These are phyloP conservation scores for Selenia dentaria DNA, from an alignment of 2,888 invertebrate species.

Conservation along the genomic window DNA sequence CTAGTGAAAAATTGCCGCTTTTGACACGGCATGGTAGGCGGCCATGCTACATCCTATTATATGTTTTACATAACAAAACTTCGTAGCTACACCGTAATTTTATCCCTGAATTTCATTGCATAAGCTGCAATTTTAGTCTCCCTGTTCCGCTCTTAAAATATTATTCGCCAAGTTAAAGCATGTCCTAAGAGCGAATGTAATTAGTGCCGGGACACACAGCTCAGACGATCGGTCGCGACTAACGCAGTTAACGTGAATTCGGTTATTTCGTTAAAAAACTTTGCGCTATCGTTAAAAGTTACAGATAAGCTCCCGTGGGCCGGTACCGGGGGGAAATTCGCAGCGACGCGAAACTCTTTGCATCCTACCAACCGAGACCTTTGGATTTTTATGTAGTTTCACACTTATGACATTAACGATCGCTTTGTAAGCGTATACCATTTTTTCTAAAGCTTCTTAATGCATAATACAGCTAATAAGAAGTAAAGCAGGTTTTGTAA, in stretches of 20 bases:
- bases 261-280: conserved; percentile 83
- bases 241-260: conserved; percentile 69
- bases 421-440: conserved; percentile 7
- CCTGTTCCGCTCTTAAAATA: conserved; percentile 12
- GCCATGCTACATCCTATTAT: conserved; percentile 9
- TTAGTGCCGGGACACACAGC: conserved; percentile 28
- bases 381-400: conserved; percentile 2
- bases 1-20: conserved; percentile 52
- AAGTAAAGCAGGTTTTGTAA: conserved; percentile 3
- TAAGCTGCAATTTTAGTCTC: conserved; percentile 10
- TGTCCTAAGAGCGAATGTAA: conserved; percentile 30
- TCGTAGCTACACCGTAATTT: conserved; percentile 4
- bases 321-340: conserved; percentile 39
- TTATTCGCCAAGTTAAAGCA: conserved; percentile 20
- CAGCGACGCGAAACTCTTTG: conserved; percentile 16
- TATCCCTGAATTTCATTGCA: conserved; percentile 4
- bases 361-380: neutral
- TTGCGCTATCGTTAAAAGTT: conserved; percentile 80
- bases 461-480: conserved; percentile 12
- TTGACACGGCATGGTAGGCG: conserved; percentile 37
- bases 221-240: conserved; percentile 33
- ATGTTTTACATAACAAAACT: conserved; percentile 29
- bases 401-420: conserved; percentile 1
- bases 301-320: conserved; percentile 70
- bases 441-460: conserved; percentile 8